Conservation (phyloP, 2,888 invertebrate species). For the Tiliacea aurago region DNA sequence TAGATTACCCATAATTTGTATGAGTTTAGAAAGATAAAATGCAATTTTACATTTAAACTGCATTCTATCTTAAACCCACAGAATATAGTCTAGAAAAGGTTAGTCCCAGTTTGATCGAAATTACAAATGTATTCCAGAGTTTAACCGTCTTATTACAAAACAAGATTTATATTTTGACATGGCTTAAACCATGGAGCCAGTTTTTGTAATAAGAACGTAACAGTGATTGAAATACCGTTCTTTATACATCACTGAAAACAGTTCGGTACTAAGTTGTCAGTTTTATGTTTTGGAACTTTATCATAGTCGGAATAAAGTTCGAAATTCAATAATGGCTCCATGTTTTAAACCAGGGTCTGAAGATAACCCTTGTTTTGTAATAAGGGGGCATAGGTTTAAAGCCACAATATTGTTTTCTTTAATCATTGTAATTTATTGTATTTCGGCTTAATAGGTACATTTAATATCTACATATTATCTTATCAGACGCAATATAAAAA, state of each 20-base stretch:
- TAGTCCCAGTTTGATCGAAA: background rate
- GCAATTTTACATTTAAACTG: constrained; percentile 6
- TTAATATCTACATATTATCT: constrained; percentile 29
- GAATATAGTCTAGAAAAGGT: background rate
- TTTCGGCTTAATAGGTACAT: background rate
- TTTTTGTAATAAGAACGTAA: too few relatives aligned
- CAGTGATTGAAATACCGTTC: too few relatives aligned
- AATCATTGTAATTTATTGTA: background rate
- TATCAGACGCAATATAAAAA: constrained; percentile 15
- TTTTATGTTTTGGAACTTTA: too few relatives aligned
- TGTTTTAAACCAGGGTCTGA: too few relatives aligned
- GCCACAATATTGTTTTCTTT: background rate
- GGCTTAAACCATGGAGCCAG: too few relatives aligned
- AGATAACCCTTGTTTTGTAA: too few relatives aligned
- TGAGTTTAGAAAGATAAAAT: constrained; percentile 24
- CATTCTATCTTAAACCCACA: background rate
- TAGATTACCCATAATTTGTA: constrained; percentile 39
- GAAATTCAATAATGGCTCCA: too few relatives aligned
- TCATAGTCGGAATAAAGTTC: too few relatives aligned
- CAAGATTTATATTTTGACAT: too few relatives aligned
- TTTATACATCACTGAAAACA: too few relatives aligned
- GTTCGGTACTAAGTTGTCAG: too few relatives aligned
- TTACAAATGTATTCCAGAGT: background rate
- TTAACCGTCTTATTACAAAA: too few relatives aligned
- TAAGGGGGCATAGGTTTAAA: background rate